Evolutionary conservation across 2,888 invertebrate genomes (phyloP), one percentile per base, ranked within the genome.

Genomic region (Arctia plantaginis): DNA sequence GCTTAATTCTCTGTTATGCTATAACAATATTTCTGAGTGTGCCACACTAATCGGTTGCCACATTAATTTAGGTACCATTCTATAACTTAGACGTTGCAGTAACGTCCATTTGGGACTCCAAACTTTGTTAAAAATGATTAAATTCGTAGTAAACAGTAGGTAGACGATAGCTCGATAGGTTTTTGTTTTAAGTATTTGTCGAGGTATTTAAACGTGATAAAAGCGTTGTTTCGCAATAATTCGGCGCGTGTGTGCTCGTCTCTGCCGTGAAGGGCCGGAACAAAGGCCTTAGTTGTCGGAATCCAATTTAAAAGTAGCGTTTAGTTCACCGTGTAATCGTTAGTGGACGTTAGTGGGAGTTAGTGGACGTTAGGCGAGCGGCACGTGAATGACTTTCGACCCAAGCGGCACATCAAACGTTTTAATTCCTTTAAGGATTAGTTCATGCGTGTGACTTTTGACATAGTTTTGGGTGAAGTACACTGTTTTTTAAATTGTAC

Each of bases 271-370:
- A 62, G 30, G 30, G 65, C 12, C 68, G 69, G 72, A 69, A 88
- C 87, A 87, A 89, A 82, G 85, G 80, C 77, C 72, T 77, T 81
- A 82, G 84, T 83, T 80, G 87, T 76, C 81, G 89, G 91, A 90
- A 91, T 91, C 88, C 91, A 90, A 91, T 91, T 90, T 90, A 88
- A 90, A 90, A 88, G 90, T 89, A 87, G 88, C 89, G 88, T 87
- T 90, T 89, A 90, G 83, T 88, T 85, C 85, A 80, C 77, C 89
- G 90, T 89, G 89, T 87, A 87, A 88, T 90, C 89, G 88, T 86
- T 87, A 87, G 86, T 77, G 83, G 79, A 78, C 66, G 73, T 86
- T 87, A 87, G 86, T 77, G 83, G 79, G 78, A 66, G 73, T 55
- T 55, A 55, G 79, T 20, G 47, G 47, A 51, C 23, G 23, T 23